Evolutionary conservation across 2,888 invertebrate genomes (phyloP), one percentile per base, ranked within the genome.

Genomic region (Synergus itoensis): DNA sequence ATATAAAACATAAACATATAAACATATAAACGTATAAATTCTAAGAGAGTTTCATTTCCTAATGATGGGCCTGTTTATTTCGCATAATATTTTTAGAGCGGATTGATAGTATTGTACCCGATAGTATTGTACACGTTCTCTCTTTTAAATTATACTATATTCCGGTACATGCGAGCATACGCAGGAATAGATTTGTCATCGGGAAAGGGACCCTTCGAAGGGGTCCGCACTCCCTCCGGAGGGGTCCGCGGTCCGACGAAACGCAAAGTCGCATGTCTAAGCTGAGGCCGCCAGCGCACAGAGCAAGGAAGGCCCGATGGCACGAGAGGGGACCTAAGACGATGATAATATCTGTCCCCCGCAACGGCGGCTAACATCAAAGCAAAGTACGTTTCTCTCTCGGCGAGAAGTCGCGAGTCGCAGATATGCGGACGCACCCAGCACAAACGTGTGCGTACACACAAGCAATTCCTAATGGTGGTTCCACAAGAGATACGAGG

Each of bases 321-420:
- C 79, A 80, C 80, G 79, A 80, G 82, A 80, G 77, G 76, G 78
- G 81, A 79, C 79, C 80, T 77, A 79, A 81, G 80, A 85, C 84
- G 87, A 89, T 86, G 89, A 90, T 90, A 91, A 91, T 91, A 90
- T 91, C 91, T 91, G 91, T 91, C 90, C 88, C 89, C 89, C 88
- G 88, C 89, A 88, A 91, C 88, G 90, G 89, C 91, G 91, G 91
- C 89, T 81, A 84, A 91, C 88, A 91, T 92, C 91, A 92, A 92
- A 92, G 91, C 85, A 28, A 36, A 80, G 62, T 36, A 67, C 77
- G 85, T 85, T 81, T 85, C 87, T 81, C 83, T 77, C 84, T 86
- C 85, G 85, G 87, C 84, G 84, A 84, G 87, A 88, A 89, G 87
- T 89, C 89, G 88, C 89, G 86, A 83, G 87, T 87, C 86, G 87